Base-by-base conservation (phyloP, 2,888 invertebrate genomes). In the Nipponacmea schrenckii region DNA sequence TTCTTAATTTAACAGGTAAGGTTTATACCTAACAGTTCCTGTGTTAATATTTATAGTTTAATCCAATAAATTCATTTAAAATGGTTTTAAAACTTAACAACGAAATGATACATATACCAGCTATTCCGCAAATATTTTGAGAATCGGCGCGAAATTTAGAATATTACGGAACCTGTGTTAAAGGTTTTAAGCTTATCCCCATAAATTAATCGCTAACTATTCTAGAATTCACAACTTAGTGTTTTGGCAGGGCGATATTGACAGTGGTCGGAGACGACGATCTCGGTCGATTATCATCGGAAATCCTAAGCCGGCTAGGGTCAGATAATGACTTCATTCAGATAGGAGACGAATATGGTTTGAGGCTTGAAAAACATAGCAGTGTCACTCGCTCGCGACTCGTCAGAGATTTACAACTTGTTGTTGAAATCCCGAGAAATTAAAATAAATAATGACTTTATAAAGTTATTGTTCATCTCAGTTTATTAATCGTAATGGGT, bases 361-460 rank as follows among this genome's bases (percentile, higher is more conserved):
- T 24, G 56, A 24, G 56, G 56, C 56, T 24, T 56, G 56, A 24
- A 56, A 56, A 56, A 56, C 56, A 56, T 56, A 56, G 56, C 56
- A 56, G 56, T 56, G 56, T 56, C 56, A 56, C 12, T 56, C 56
- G 56, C 56, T 56, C 56, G 56, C 56, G 56, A 56, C 56, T 56
- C 56, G 56, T 56, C 24, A 56, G 24, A 56, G 56, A 56, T 56
- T 56, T 56, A 56, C 56, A 56, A 56, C 56, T 56, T 56, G 56
- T 20, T 24, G 56, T 56, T 56, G 8, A 56, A 20, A 56, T 24
- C 24, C 24, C 20, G 20, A 20, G 56, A 56, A 24, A 24, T 56
- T 56, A 56, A 56, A 56, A 24, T 56, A 24, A 24, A 24, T 56
- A 56, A 56, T 56, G 56, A 20, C 56, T 56, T 56, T 56, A 56